A percentile compares a stretch with the other conserved stretches of the same genome.
These are phyloP conservation scores for Phalloptychus januarius DNA, from an alignment of 2,797 vertebrate genomes.

Conservation along the genomic window DNA sequence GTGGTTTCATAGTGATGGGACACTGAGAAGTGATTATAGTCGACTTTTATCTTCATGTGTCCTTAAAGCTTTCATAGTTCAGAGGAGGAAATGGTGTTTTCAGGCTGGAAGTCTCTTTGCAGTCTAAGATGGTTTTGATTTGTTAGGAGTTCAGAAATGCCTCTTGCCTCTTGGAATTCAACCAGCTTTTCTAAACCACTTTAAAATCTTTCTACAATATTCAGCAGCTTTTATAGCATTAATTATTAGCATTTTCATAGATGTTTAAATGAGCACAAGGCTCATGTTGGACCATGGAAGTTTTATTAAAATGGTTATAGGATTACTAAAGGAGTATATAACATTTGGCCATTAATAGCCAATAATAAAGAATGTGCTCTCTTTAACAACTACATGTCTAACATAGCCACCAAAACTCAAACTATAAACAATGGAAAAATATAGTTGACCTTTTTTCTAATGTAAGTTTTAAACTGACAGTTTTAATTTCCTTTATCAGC, in stretches of 20 bases:
- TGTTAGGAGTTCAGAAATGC: neutral
- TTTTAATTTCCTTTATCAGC: neutral
- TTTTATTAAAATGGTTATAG: neutral
- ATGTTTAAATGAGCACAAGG: neutral
- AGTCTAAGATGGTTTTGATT: slow-evolving; percentile 8
- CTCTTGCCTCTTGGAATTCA: neutral
- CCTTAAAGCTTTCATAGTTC: neutral
- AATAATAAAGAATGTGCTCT: neutral
- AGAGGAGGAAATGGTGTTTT: neutral
- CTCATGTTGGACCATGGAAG: neutral
- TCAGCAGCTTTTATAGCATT: neutral
- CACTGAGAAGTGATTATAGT: neutral
- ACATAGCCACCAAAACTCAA: neutral
- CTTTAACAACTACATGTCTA: neutral
- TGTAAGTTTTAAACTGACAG: neutral
- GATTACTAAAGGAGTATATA: neutral
- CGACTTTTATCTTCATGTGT: neutral
- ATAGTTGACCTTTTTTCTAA: neutral
- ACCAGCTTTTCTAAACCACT: neutral
- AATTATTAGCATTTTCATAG: slow-evolving; percentile 4
- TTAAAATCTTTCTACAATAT: neutral
- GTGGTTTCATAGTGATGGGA: neutral
- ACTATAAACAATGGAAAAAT: neutral
- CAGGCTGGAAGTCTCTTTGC: neutral
- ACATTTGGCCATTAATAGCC: neutral